Conservation (phyloP, 2,113 vertebrate species). For the Phylloscopus whistleri region DNA sequence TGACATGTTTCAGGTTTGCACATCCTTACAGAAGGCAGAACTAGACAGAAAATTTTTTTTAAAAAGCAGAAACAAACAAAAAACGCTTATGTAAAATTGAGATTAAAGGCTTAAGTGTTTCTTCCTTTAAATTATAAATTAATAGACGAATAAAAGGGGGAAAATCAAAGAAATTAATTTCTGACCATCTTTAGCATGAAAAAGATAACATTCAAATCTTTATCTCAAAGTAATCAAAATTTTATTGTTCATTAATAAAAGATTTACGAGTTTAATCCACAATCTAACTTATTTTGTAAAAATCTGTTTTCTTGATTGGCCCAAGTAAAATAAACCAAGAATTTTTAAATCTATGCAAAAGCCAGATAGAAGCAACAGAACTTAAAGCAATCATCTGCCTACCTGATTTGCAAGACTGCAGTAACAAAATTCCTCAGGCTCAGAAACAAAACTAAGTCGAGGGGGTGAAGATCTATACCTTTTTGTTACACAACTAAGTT, state of each 20-base stretch:
- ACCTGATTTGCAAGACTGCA: neutral
- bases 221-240: neutral
- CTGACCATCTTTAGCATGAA: neutral
- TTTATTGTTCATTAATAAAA: neutral
- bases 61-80: neutral
- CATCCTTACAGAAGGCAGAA: neutral
- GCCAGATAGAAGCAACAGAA: neutral
- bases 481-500: neutral
- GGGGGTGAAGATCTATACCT: neutral
- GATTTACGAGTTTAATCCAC: neutral
- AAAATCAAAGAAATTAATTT: neutral
- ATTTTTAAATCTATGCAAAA: neutral
- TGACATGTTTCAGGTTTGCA: too few species aligned
- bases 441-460: neutral
- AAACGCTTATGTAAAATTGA: neutral
- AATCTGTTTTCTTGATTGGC: neutral
- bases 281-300: neutral
- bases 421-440: neutral
- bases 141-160: accelerated
- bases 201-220: neutral
- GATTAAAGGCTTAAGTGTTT: neutral
- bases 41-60: neutral
- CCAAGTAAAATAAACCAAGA: neutral
- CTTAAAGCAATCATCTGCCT: neutral
- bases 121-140: neutral